Conservation (phyloP, 2,797 vertebrate species). For the Typhlichthys subterraneus region DNA sequence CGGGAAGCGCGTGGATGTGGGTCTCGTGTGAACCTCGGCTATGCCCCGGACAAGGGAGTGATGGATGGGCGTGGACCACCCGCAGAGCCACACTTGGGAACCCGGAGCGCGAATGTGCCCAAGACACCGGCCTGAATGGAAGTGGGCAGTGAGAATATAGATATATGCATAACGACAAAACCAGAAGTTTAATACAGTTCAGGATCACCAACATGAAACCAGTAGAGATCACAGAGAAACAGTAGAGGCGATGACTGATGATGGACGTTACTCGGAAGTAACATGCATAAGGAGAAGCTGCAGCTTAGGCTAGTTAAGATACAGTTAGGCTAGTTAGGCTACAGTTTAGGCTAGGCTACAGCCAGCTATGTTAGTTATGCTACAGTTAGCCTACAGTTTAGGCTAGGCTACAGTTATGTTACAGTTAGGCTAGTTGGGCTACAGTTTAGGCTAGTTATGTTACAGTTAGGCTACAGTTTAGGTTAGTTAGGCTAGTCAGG, state of each 20-base stretch:
- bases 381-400: background rate
- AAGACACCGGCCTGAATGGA: constrained; percentile 35
- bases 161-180: constrained; percentile 29
- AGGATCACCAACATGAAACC: constrained; percentile 11
- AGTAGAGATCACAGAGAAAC: constrained; percentile 28
- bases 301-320: too few species aligned
- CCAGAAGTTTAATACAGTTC: constrained; percentile 12
- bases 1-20: constrained; percentile 58
- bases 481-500: too few species aligned
- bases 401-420: too few species aligned
- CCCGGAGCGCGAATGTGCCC: constrained; percentile 38
- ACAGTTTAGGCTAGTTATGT: too few species aligned
- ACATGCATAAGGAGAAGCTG: background rate
- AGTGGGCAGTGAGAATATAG: constrained; percentile 26
- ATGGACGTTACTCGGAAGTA: constrained; percentile 24
- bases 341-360: too few species aligned
- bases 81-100: constrained; percentile 39
- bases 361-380: too few species aligned
- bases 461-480: background rate
- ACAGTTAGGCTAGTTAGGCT: too few species aligned
- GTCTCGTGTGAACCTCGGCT: constrained; percentile 71
- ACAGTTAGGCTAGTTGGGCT: background rate
- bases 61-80: constrained; percentile 72
- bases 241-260: constrained; percentile 17
- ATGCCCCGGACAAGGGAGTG: constrained; percentile 61